Evolutionary conservation across 2,888 invertebrate species (phyloP), one percentile per base, ranked within the genome.

Genomic region (Pecten maximus): DNA sequence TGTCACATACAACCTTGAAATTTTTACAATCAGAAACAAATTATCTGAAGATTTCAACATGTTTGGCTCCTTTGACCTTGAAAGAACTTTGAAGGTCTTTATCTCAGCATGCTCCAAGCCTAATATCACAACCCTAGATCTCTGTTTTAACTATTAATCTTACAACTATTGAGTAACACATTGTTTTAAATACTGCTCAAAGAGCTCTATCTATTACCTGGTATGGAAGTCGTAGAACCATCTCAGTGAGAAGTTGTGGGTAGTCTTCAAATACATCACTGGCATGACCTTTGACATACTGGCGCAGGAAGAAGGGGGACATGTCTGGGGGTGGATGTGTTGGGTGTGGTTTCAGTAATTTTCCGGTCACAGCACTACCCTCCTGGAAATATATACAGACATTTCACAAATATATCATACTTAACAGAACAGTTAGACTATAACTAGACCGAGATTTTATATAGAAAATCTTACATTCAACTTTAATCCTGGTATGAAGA

Each of bases 231-330:
- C 99, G 97, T 16, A 99, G 97, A 0, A 98, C 98, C 98, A 99
- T 98, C 97, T 99, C 99, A 90, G 99, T 99, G 40, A 99, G 97
- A n/a, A 99, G 97, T 93, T 98, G 98, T 16, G 98, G 98, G 97
- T 99, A 99, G 92, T 98, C 98, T 96, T 99, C 98, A 96, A 99
- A 99, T 50, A 99, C 98, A 96, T 99, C 99, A 89, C 98, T 98
- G 0, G 98, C 98, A 96, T 99, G 98, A 89, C 98, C 98, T 97
- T 99, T 99, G 60, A 99, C 98, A 96, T 99, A 99, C 96, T 98
- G 99, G 44, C 96, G 95, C 91, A 97, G 94, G 97, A 99, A 99
- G 97, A 99, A 98, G 16, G 99, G 99, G 10, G 98, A 98, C 98
- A 99, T 99, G 96, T 99, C 99, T 0, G 99, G 99, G 88, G 98